Evolutionary conservation across 2,797 vertebrate species (phyloP).

Genomic region (Rhincodon typus): DNA sequence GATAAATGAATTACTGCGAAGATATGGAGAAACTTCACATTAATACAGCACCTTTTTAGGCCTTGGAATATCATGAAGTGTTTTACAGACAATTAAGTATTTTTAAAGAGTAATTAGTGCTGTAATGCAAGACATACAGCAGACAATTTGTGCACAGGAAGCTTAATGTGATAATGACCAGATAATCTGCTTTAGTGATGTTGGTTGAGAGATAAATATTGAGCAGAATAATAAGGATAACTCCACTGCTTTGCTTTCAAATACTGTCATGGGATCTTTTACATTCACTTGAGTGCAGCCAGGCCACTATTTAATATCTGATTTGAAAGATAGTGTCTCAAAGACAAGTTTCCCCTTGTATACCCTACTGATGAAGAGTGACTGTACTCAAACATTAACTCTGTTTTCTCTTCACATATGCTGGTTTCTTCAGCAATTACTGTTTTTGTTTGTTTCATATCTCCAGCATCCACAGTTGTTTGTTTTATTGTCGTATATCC

Average conservation of each 20-base stretch:
- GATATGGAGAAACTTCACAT: background rate
- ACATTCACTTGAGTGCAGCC: background rate
- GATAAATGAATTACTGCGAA: background rate
- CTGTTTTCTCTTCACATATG: no score
- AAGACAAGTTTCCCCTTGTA: background rate
- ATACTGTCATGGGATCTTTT: background rate
- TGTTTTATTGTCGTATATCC: background rate
- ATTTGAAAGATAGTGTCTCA: background rate
- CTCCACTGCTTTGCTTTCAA: background rate
- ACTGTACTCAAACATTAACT: no score
- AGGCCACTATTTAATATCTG: background rate
- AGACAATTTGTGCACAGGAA: background rate
- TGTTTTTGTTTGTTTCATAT: no score
- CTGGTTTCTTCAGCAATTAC: no score
- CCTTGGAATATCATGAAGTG: no score
- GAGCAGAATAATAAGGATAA: background rate
- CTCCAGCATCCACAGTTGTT: no score
- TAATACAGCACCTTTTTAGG: no score
- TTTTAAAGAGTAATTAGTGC: background rate
- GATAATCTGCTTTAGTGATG: background rate
- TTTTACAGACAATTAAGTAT: background rate
- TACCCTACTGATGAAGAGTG: no score
- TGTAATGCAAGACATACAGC: background rate
- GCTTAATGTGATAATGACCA: background rate
- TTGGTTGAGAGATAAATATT: background rate